Conservation (phyloP, 2,888 invertebrate species). For the Agrotis ipsilon region DNA sequence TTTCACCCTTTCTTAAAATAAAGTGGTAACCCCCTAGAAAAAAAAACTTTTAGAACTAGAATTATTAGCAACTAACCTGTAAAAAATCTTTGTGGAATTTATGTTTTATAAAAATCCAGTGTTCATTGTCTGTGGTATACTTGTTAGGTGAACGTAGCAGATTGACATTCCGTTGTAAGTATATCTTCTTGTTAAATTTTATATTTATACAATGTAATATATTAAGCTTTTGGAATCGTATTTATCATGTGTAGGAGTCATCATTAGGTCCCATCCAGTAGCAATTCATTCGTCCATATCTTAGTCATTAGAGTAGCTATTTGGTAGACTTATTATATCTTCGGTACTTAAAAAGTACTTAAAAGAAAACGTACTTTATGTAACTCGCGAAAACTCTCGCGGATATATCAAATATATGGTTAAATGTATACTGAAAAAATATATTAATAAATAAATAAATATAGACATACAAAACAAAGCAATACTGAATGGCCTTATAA, state of each 20-base stretch:
- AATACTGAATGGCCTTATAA: conserved; percentile 85
- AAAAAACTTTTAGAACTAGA: conserved; percentile 37
- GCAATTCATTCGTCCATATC: conserved; percentile 89
- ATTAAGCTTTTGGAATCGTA: conserved; percentile 73
- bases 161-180: conserved; percentile 77
- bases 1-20: conserved; percentile 35
- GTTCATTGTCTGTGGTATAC: conserved; percentile 81
- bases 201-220: conserved; percentile 65
- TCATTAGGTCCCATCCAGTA: conserved; percentile 80
- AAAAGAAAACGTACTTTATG: conserved; percentile 64
- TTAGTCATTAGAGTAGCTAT: conserved; percentile 87
- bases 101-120: conserved; percentile 70
- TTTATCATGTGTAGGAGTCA: conserved; percentile 71
- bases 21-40: conserved; percentile 56
- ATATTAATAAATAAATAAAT: conserved; percentile 49
- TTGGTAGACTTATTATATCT: conserved; percentile 72
- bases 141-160: conserved; percentile 69
- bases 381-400: conserved; percentile 56
- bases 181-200: conserved; percentile 66
- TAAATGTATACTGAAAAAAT: conserved; percentile 57
- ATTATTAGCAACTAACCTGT: conserved; percentile 43
- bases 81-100: conserved; percentile 52
- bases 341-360: conserved; percentile 88
- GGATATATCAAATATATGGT: conserved; percentile 61
- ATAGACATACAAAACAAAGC: conserved; percentile 74